Evolutionary conservation across 92 coral and sea anemone genomes (phyloP).

Genomic region (Parazoanthus atlanticus): DNA sequence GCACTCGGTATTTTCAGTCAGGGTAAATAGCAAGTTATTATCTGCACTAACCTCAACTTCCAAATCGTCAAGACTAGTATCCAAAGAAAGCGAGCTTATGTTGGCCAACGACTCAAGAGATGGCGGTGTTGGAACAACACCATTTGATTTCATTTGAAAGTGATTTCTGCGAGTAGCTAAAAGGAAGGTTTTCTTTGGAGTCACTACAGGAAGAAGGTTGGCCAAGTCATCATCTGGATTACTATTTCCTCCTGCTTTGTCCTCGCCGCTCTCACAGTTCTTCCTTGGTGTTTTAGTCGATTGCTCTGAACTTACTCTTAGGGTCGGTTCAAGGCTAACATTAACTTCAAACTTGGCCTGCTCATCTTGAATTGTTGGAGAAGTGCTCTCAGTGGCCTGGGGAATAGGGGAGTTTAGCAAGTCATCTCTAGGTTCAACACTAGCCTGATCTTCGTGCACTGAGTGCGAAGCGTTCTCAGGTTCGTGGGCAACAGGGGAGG

Average conservation of each 20-base stretch:
- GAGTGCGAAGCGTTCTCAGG: neutral
- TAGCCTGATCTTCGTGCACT: neutral
- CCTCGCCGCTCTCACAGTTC: neutral
- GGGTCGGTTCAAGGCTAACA: neutral
- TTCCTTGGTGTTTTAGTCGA: neutral
- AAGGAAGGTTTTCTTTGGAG: slow-evolving; percentile 6
- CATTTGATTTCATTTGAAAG: neutral
- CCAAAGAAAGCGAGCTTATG: slow-evolving; percentile 48
- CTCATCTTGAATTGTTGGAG: neutral
- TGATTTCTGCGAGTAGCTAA: neutral
- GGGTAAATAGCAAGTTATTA: neutral
- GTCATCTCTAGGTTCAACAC: neutral
- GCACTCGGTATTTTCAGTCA: neutral
- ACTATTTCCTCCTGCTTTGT: neutral
- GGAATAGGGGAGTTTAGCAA: neutral
- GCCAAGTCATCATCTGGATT: slow-evolving; percentile 14
- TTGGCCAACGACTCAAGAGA: slow-evolving; percentile 70
- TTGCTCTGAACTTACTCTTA: neutral
- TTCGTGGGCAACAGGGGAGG: neutral
- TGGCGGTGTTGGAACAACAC: slow-evolving; percentile 75
- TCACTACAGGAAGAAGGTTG: slow-evolving; percentile 46
- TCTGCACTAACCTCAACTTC: slow-evolving; percentile 1
- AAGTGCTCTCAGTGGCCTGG: neutral
- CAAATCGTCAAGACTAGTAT: slow-evolving; percentile 8
- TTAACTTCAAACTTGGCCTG: neutral